Base-by-base conservation (phyloP, 1,140 invertebrate genomes). In the Eupristina koningsbergeri region DNA sequence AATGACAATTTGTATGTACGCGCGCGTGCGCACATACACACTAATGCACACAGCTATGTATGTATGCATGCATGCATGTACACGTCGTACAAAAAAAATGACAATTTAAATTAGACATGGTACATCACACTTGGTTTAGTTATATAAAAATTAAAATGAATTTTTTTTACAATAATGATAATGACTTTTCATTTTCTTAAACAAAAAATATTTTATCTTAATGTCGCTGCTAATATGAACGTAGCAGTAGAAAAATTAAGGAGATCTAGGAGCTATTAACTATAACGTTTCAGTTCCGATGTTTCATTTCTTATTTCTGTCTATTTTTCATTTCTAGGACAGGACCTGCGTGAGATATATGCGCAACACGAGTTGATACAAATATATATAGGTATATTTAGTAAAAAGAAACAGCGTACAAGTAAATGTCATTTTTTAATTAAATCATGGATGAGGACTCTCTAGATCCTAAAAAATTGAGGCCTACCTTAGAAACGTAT, bases 401-500 rank as follows among this genome's bases (percentile, higher is more conserved):
- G 29, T 31, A 29, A 34, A 31, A n/a, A 41, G n/a, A 13, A 2
- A 9, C 22, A 36, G 36, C 39, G 13, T 0, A n/a, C 1, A 41
- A 36, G 26, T 71, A 71, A 41, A 71, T 71, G 67, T 71, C 86
- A 85, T 86, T 88, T 84, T 61, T 39, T 39, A 74, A 84, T 80
- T 84, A 79, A 88, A 87, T 71, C 61, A 92, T 91, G 89, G 87
- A 90, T 69, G 91, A 91, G 84, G 91, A 92, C 79, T 88, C 89
- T 45, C 34, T 90, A 34, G 89, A 92, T 86, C 88, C 89, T 7
- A 86, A 88, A 71, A 90, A 92, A 86, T 86, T 93, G 9, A 89
- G 84, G 80, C 87, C 87, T 26, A 93, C 91, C 0, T 86, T 93
- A 22, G 87, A 92, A 81, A 93, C 90, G 0, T 93, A 93, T 36